These are phyloP conservation scores for Diarsia brunnea DNA, from an alignment of 2,888 invertebrate genomes.

Conservation along the genomic window DNA sequence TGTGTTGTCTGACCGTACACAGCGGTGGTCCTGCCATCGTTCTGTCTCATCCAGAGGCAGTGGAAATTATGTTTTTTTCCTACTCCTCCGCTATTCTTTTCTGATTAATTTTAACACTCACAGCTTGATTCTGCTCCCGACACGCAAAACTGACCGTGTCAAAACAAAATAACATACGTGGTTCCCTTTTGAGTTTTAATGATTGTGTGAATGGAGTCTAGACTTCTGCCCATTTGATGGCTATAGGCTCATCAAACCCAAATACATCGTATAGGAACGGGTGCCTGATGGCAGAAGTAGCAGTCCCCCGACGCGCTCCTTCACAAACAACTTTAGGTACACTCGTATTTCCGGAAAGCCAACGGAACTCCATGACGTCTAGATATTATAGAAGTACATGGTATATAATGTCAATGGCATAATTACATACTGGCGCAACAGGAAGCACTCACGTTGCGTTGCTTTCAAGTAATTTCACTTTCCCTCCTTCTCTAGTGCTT, in stretches of 20 bases:
- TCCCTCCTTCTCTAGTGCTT: slow-evolving; percentile 48
- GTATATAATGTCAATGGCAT: slow-evolving; percentile 40
- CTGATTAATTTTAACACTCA: no score
- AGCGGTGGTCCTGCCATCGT: neutral
- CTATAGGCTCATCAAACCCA: neutral
- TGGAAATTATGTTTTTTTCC: no score
- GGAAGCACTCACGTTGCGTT: slow-evolving; percentile 32
- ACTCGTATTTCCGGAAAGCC: slow-evolving; percentile 3
- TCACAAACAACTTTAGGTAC: neutral
- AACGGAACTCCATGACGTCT: slow-evolving; percentile 13
- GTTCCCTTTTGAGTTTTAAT: no score
- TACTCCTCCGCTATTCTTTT: no score
- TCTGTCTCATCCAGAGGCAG: neutral
- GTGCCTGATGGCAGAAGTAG: neutral
- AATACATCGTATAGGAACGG: neutral
- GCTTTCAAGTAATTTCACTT: slow-evolving; percentile 50
- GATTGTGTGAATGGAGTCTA: no score
- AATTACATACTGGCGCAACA: slow-evolving; percentile 41
- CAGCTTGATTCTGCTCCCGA: no score
- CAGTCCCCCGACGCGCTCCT: no score
- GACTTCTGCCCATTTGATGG: no score
- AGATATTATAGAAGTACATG: slow-evolving; percentile 31
- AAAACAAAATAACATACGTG: no score
- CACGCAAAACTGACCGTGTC: no score
- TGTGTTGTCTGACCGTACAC: neutral